These are phyloP conservation scores for Patella depressa DNA, from an alignment of 2,888 invertebrate genomes.

Conservation along the genomic window DNA sequence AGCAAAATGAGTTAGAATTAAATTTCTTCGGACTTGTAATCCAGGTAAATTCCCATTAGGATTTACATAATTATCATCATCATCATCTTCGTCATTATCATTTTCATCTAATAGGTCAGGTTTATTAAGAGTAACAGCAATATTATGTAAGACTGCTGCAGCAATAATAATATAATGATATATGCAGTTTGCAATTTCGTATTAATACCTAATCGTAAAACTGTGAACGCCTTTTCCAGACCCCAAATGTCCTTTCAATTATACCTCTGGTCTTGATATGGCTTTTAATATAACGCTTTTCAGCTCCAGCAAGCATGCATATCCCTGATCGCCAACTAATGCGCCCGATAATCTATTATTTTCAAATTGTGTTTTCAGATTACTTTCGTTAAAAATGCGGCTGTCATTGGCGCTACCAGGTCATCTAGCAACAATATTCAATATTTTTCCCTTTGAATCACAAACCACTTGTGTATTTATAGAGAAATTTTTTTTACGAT, in stretches of 20 bases:
- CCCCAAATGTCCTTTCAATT: background rate
- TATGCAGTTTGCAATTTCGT: background rate
- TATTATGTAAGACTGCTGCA: background rate
- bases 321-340: background rate
- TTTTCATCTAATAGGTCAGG: background rate
- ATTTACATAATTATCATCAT: background rate
- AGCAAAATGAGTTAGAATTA: background rate
- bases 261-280: background rate
- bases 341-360: background rate
- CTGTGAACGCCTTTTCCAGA: background rate
- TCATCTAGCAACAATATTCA: conserved; percentile 4
- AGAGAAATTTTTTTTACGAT: background rate
- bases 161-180: background rate
- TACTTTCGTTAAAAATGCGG: conserved; percentile 1
- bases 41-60: background rate
- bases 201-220: background rate
- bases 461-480: background rate
- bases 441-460: conserved; percentile 3
- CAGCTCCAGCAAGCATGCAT: background rate
- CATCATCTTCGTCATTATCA: background rate
- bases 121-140: background rate
- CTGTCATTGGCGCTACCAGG: background rate
- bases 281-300: background rate
- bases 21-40: background rate
- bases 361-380: background rate